A percentile compares a stretch with the other conserved stretches of the same genome.
These are phyloP conservation scores for Pachyuromys duprasi DNA, from an alignment of 2,797 vertebrate species.

Conservation along the genomic window DNA sequence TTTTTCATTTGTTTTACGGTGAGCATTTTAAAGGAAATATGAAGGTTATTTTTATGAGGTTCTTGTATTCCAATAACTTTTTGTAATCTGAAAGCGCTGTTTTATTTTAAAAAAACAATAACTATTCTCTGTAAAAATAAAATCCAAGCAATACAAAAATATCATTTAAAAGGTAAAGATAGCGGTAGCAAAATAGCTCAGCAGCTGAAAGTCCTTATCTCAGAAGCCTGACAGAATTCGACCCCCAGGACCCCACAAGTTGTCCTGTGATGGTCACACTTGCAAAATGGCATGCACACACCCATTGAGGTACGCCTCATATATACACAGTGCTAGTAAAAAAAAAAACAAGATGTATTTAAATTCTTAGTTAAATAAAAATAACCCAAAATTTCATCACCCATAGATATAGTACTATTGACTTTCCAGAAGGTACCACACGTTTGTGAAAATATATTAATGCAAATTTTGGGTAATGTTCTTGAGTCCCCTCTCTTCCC, in stretches of 20 bases:
- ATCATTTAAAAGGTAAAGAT: not conserved
- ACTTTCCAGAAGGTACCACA: constrained; percentile 27
- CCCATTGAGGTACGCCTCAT: not conserved
- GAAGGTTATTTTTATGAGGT: not conserved
- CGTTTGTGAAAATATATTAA: not conserved
- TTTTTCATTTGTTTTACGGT: constrained; percentile 26
- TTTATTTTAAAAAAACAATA: constrained; percentile 31
- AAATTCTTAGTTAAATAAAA: not conserved
- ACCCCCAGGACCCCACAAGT: not conserved
- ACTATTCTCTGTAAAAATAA: constrained; percentile 42
- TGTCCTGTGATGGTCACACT: not conserved
- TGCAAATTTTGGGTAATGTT: not conserved
- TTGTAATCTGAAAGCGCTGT: not conserved
- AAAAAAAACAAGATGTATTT: not conserved
- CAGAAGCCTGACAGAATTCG: not conserved
- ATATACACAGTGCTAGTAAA: not conserved
- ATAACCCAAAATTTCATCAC: not conserved
- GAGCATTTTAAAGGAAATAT: constrained; percentile 46
- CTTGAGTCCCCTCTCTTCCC: not conserved
- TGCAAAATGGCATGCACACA: not conserved
- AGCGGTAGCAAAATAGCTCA: not conserved
- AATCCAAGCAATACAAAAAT: constrained; percentile 25
- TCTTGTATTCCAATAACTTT: constrained; percentile 47
- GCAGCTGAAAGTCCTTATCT: not conserved
- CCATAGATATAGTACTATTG: not conserved